Evolutionary conservation across 2,888 invertebrate species (phyloP), one percentile per base, ranked within the genome.

Genomic region (Cremastobaeus sp.): DNA sequence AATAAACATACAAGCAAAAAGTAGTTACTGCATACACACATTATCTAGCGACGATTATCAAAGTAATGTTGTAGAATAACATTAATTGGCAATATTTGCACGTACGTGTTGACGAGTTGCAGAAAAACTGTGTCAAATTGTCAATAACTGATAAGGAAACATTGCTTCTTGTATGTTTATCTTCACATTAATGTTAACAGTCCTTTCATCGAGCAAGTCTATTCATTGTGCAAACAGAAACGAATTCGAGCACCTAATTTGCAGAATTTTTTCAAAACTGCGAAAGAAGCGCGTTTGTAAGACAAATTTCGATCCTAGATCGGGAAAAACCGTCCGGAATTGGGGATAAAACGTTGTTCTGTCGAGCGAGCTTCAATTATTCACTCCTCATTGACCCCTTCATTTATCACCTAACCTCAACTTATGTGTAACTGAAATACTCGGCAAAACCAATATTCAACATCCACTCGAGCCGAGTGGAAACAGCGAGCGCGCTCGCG

Each of bases 71-170:
- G 21, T 18, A 20, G 25, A 14, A 21, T 15, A n/a, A 17, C 11
- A 39, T 39, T 37, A 39, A 52, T 52, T 52, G 28, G 17, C 15
- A 39, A 43, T 45, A 15, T 59, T 21, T 45, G n/a, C 21, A 18
- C 2, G 9, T 15, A 45, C 28, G 9, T 45, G 45, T 14, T 14
- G 39, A 30, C 41, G 59, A 14, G 5, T 41, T 3, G 30, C 18
- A 47, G 18, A 65, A 48, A 50, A 64, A 65, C 66, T 57, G 66
- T 66, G 66, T 57, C 66, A 66, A 57, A 55, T 28, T 41, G 50
- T 41, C 50, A 57, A 66, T 66, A 57, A 57, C 60, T 68, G 68
- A 68, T 68, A 68, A 68, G 45, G 17, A 68, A 59, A 59, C 59
- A 45, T 30, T 37, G 52, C 59, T 68, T 68, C 59, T 59, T 59